Base-by-base conservation (phyloP, 2,797 vertebrate species). In the Aplochiton taeniatus region DNA sequence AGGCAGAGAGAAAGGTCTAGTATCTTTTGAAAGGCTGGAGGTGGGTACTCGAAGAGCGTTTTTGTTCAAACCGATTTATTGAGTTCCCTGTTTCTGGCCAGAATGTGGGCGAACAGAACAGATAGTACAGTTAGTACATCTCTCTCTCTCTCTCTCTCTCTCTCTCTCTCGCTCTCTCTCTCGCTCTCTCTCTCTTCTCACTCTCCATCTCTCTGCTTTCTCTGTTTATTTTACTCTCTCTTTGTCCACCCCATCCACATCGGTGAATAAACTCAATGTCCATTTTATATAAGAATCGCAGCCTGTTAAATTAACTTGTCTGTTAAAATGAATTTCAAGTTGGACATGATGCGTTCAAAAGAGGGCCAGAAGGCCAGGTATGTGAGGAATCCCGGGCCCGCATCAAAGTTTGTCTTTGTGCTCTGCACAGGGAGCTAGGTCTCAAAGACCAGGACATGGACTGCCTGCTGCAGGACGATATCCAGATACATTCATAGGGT, bases 251-350 rank as follows among this genome's bases (percentile, higher is more conserved):
- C 73, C 70, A 75, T 75, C 79, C 64, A n/a, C 69, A 59, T 78
- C 69, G 48, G 71, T 69, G 78, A 85, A 70, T 85, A 82, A 89
- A 86, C 80, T 83, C 77, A 73, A 76, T 83, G 80, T 84, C 75
- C 74, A 62, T 64, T 64, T 83, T 80, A 74, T 83, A 78, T 83
- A 75, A 82, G 78, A 70, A 58, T 46, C 66, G 69, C 68, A 9
- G 76, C 80, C 81, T 85, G 86, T 71, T 77, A 85, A 85, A 87
- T 68, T 75, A 77, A 88, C 88, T 89, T 87, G 76, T 82, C 74
- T 74, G 80, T 66, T 69, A 79, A 78, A 85, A 73, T 41, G 16
- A 77, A 76, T 85, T 83, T 85, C 82, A 80, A 83, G 68, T 48
- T 63, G 65, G 69, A 63, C 68, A 69, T 68, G 75, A 77, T 80